Evolutionary conservation across 1,140 invertebrate species (phyloP).

Genomic region (Parapsyche elsis): DNA sequence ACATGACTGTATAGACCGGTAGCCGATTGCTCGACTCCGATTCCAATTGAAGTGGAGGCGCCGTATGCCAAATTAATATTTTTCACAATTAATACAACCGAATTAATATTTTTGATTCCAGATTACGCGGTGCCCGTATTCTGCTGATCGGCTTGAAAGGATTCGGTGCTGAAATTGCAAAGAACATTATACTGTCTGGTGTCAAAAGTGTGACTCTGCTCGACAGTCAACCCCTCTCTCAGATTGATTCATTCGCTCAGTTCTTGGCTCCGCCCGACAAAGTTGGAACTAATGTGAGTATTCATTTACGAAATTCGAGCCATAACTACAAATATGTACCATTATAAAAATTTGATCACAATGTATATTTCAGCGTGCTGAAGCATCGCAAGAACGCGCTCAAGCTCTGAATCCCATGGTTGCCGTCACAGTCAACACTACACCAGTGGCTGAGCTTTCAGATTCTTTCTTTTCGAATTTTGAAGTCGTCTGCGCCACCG

Average conservation of each 20-base stretch:
- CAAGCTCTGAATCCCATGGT: constrained; percentile 95
- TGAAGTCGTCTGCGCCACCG: constrained; percentile 87
- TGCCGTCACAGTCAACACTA: constrained; percentile 78
- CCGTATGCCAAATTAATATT: too few species aligned
- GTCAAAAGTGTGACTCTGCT: constrained; percentile 91
- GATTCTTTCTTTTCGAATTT: constrained; percentile 83
- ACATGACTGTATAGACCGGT: too few species aligned
- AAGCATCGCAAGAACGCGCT: constrained; percentile 80
- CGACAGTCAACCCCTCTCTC: constrained; percentile 80
- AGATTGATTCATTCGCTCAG: constrained; percentile 81
- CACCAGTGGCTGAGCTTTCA: constrained; percentile 72
- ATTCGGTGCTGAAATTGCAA: constrained; percentile 94
- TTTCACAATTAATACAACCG: too few species aligned
- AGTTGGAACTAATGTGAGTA: constrained; percentile 77
- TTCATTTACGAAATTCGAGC: background rate
- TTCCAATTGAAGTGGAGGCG: too few species aligned
- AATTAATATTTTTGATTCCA: constrained; percentile 60
- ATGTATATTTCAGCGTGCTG: constrained; percentile 76
- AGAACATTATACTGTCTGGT: constrained; percentile 95
- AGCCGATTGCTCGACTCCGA: too few species aligned
- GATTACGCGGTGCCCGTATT: constrained; percentile 86
- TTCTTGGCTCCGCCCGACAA: constrained; percentile 78
- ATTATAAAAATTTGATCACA: constrained; percentile 34
- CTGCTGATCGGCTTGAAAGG: constrained; percentile 91
- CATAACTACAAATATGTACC: constrained; percentile 27